phyloP scores from a whole-genome alignment of 1,140 invertebrate species.

The Zaprionus davidi region DNA sequence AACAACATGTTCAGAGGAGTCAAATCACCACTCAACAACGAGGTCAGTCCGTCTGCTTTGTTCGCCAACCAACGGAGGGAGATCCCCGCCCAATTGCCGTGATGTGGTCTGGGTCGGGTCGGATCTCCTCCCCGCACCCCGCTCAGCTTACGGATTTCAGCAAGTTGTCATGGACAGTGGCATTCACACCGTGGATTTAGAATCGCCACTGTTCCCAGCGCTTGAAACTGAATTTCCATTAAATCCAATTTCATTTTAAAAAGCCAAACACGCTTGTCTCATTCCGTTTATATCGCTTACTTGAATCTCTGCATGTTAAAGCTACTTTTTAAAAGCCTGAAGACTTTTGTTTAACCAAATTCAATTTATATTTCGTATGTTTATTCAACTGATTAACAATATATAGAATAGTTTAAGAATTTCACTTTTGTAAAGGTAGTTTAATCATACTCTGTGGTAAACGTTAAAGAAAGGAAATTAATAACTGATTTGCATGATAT shows the following conservation, averaged over 20 bases:
- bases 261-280: constrained; percentile 19
- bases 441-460: neutral
- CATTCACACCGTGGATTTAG: constrained; percentile 79
- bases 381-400: neutral
- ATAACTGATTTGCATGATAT: neutral
- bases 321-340: neutral
- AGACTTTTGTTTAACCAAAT: neutral
- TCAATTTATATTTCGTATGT: neutral
- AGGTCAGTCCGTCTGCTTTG: constrained; percentile 86
- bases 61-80: constrained; percentile 4
- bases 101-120: neutral
- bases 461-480: neutral
- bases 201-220: constrained; percentile 59
- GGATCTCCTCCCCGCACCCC: neutral
- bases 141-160: constrained; percentile 21
- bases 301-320: constrained; percentile 18
- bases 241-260: constrained; percentile 11
- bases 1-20: constrained; percentile 89
- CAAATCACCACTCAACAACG: constrained; percentile 91
- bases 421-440: neutral
- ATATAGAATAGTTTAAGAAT: neutral
- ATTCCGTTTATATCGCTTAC: constrained; percentile 1
- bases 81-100: neutral
- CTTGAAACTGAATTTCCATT: constrained; percentile 45
- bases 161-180: constrained; percentile 58